Base-by-base conservation (phyloP, 2,888 invertebrate species). In the Amiota communis region DNA sequence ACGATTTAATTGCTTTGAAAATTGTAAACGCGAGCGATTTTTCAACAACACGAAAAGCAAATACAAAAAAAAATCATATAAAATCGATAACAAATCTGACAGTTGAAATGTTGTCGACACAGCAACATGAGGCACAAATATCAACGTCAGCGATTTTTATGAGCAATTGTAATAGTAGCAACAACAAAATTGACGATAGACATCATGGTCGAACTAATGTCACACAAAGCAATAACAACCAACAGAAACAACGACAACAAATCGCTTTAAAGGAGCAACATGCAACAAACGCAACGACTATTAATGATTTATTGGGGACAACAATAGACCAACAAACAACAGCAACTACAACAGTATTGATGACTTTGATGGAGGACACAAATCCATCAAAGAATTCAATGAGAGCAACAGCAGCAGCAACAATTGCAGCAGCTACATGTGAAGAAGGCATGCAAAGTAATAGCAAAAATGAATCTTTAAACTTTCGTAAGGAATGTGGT, bases 261-360 rank as follows among this genome's bases (percentile, higher is more conserved):
- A 67, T 67, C 67, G 64, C 12, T 13, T 23, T 13, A 13, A 36
- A 13, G 53, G 36, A 36, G 49, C 65, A 49, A 65, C 59, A 63
- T 70, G 74, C 53, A 69, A 75, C 53, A 63, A 48, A 51, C 76
- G 73, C 71, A 72, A 36, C 36, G 36, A 36, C 36, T 36, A 76
- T 71, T 72, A 76, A 77, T 84, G 86, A 86, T 86, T 84, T 84
- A 86, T 85, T 75, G 81, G 69, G 74, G 17, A 69, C 75, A 63
- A 63, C 81, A 83, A 82, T 81, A 79, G 78, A 83, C 81, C 82
- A 77, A 71, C 73, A 74, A 59, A 69, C 49, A 56, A 9, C 49
- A 47, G 12, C 1, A 15, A 10, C 48, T 20, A 4, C 46, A 23
- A 3, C 10, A 57, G 10, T 15, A 36, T 12, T 64, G 69, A 53